Conservation (phyloP, 2,797 vertebrate species). For the Rhincodon typus region DNA sequence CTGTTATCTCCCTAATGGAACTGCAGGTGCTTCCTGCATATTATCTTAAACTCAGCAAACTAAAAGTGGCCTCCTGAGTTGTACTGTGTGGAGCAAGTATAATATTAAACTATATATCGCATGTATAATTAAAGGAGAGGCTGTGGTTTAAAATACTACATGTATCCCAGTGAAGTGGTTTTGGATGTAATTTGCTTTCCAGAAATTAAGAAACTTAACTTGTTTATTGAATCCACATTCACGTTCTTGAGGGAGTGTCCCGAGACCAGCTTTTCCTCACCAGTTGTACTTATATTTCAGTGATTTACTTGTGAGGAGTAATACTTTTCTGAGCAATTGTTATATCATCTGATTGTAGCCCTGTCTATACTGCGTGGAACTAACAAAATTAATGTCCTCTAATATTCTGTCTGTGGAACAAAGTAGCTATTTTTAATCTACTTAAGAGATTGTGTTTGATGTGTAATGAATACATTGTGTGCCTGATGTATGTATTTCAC, state of each 20-base stretch:
- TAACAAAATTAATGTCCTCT: slow-evolving; percentile 15
- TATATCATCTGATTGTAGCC: background rate
- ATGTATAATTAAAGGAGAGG: background rate
- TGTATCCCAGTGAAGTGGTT: background rate
- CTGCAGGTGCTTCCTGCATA: background rate
- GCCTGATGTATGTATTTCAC: background rate
- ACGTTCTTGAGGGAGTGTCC: background rate
- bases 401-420: background rate
- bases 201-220: background rate
- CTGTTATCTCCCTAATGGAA: background rate
- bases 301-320: background rate
- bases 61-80: background rate
- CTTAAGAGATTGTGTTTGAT: background rate
- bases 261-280: background rate
- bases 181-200: background rate
- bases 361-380: background rate
- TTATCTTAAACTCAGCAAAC: background rate
- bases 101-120: background rate
- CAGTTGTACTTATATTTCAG: background rate
- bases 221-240: background rate
- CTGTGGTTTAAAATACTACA: background rate
- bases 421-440: background rate
- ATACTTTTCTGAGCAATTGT: background rate
- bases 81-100: background rate
- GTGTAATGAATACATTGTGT: background rate